These are phyloP conservation scores for Pteropus rufus DNA, from an alignment of 2,797 vertebrate species.

Conservation along the genomic window DNA sequence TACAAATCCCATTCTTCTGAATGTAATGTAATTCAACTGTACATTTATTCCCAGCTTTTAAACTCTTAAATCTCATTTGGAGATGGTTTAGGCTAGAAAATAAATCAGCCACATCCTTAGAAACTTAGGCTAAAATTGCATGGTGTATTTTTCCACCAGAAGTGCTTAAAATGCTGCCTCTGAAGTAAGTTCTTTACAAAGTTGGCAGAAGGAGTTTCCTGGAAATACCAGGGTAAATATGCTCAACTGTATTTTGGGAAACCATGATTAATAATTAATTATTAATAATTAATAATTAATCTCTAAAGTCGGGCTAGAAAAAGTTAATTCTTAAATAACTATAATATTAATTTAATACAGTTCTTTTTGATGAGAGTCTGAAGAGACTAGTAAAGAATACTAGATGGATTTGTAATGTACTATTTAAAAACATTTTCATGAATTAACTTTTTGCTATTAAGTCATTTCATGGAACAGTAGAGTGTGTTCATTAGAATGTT, in stretches of 20 bases:
- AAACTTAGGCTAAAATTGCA: background rate
- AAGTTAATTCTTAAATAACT: background rate
- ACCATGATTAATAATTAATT: background rate
- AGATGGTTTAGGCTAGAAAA: background rate
- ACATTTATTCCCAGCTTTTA: background rate
- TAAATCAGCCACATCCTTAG: background rate
- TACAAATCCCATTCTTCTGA: background rate
- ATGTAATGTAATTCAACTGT: background rate
- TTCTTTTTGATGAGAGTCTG: background rate
- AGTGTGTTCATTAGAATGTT: background rate
- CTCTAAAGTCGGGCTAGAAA: background rate
- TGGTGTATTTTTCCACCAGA: background rate
- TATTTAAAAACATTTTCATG: background rate
- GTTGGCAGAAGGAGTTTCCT: background rate
- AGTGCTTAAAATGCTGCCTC: background rate
- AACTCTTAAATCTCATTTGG: constrained; percentile 17
- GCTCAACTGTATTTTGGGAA: background rate
- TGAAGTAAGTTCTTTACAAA: background rate
- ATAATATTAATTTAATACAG: background rate
- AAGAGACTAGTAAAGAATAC: background rate
- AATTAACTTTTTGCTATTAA: background rate
- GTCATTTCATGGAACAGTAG: background rate
- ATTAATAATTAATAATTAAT: background rate
- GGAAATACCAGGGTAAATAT: background rate
- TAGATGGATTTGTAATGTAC: background rate